These are phyloP conservation scores for Lemur catta DNA, from an alignment of 2,797 vertebrate species.

Conservation along the genomic window DNA sequence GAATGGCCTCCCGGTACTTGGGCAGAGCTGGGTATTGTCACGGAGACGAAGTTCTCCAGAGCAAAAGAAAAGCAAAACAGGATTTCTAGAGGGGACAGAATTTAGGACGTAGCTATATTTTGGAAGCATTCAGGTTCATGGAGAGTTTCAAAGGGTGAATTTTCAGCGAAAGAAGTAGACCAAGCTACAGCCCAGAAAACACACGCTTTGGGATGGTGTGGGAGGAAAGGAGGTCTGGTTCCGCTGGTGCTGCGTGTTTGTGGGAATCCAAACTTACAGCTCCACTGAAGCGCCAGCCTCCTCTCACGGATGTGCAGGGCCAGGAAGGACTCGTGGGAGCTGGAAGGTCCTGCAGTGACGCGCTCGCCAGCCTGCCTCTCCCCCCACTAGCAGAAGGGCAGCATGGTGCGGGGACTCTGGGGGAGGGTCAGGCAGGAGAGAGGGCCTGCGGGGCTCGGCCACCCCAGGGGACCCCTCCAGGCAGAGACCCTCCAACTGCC, in stretches of 20 bases:
- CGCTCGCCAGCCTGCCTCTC: rapidly evolving
- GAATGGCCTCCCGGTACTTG: conserved; percentile 76
- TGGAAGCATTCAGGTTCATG: not conserved
- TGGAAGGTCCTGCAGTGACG: rapidly evolving
- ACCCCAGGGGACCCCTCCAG: not conserved
- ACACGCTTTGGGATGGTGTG: conserved; percentile 1
- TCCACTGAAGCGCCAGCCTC: not conserved
- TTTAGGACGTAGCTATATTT: not conserved
- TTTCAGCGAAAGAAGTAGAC: conserved; percentile 38
- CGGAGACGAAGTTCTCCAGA: conserved; percentile 73
- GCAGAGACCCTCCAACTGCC: not conserved
- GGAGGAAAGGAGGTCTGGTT: not conserved
- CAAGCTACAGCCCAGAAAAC: conserved; percentile 4
- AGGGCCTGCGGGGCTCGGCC: not conserved
- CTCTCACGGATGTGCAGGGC: not conserved
- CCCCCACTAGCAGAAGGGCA: not conserved
- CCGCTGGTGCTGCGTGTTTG: not conserved
- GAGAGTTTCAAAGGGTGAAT: conserved; percentile 71
- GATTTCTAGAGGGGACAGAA: conserved; percentile 67
- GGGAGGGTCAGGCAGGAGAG: too few relatives aligned
- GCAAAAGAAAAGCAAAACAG: not conserved
- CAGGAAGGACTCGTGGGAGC: not conserved
- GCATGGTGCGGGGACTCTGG: not conserved
- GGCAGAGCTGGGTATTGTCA: conserved; percentile 80
- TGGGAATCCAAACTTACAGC: not conserved